Percentiles rank a stretch among this genome's conserved stretches.
Evolutionary conservation across 2,113 vertebrate genomes (phyloP).

Genomic region (Dolichallabes microphthalmus): DNA sequence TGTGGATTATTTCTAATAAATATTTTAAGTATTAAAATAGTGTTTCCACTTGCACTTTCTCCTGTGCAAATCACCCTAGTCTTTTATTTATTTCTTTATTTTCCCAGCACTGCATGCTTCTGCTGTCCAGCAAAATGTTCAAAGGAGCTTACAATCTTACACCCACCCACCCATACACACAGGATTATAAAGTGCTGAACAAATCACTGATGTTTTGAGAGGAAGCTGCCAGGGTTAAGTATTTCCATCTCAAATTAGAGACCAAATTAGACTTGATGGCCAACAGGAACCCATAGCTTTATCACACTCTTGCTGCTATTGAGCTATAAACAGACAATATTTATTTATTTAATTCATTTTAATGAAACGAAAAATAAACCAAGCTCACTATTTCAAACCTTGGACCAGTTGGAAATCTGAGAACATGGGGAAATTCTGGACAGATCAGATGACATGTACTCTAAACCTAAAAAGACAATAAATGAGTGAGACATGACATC

Average conservation of each 20-base stretch:
- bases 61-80: too few species aligned
- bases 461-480: background rate
- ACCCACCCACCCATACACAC: background rate
- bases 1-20: background rate
- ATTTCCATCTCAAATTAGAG: background rate
- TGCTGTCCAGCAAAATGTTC: background rate
- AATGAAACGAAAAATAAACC: background rate
- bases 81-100: background rate
- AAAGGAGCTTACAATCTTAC: background rate
- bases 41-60: background rate
- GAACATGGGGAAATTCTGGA: too few species aligned
- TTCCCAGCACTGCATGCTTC: background rate
- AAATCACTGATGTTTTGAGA: background rate
- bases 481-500: background rate
- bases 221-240: background rate
- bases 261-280: background rate
- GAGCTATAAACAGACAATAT: background rate
- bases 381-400: background rate
- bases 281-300: background rate
- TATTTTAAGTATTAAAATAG: background rate
- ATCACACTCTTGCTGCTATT: background rate
- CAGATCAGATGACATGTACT: background rate
- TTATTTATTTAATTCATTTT: background rate
- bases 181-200: slow-evolving; percentile 8
- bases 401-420: background rate